Conservation (phyloP, 2,888 invertebrate species). For the Orchesella flavescens region DNA sequence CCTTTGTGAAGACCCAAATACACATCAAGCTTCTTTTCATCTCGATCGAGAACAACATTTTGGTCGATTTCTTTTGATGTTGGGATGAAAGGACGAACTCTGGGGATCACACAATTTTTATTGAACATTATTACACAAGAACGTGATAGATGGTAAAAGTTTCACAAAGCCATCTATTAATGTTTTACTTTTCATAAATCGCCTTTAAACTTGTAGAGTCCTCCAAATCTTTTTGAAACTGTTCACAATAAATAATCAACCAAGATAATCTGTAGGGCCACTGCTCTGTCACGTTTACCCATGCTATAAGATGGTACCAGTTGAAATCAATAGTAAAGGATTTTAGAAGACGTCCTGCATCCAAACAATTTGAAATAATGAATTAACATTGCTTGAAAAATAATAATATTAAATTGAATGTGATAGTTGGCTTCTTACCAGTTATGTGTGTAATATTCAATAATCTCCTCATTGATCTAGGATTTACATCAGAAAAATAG, state of each 20-base stretch:
- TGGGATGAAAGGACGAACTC: conserved; percentile 87
- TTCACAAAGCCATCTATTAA: neutral
- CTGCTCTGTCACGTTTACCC: conserved; percentile 99
- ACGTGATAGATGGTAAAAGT: neutral
- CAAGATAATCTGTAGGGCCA: conserved; percentile 99
- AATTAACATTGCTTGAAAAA: too few species aligned
- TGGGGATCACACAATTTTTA: conserved; percentile 73
- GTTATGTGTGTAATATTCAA: conserved; percentile 98
- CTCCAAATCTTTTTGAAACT: conserved; percentile 89
- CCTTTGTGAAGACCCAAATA: conserved; percentile 91
- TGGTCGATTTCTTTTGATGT: conserved; percentile 90
- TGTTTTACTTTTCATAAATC: conserved; percentile 94
- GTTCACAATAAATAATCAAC: conserved; percentile 95
- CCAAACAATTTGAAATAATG: conserved; percentile 66
- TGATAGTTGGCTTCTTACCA: conserved; percentile 77
- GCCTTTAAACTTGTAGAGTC: conserved; percentile 89
- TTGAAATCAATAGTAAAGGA: conserved; percentile 99
- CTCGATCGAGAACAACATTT: conserved; percentile 91
- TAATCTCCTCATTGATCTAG: conserved; percentile 93
- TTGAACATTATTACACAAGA: neutral
- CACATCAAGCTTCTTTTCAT: conserved; percentile 94
- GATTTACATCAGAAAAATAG: conserved; percentile 99
- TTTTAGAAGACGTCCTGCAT: conserved; percentile 90
- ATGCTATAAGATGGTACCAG: conserved; percentile 97
- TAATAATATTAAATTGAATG: too few species aligned